Percentiles rank a stretch among this genome's conserved stretches.
Evolutionary conservation across 1,140 invertebrate genomes (phyloP).

Genomic region (Hylaeus volcanicus): DNA sequence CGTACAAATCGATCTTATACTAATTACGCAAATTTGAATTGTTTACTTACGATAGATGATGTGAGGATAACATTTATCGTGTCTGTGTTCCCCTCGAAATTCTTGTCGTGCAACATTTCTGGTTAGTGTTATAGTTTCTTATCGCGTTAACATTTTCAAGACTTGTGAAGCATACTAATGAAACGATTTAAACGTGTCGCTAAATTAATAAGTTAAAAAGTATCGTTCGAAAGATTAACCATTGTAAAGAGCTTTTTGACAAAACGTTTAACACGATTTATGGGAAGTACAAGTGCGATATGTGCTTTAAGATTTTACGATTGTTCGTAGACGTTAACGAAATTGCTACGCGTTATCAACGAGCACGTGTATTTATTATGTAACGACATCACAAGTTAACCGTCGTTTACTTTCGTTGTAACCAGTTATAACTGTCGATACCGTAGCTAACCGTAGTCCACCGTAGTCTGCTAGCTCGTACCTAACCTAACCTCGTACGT

Average conservation of each 20-base stretch:
- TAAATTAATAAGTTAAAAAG: slow-evolving; percentile 12
- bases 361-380: slow-evolving; percentile 13
- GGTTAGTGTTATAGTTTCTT: background rate
- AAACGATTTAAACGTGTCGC: slow-evolving; percentile 1
- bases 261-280: background rate
- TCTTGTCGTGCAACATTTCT: slow-evolving; percentile 38
- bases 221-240: background rate
- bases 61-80: slow-evolving; percentile 58
- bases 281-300: background rate
- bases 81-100: background rate
- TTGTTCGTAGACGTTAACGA: background rate
- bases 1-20: background rate
- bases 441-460: background rate
- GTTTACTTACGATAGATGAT: slow-evolving; percentile 66
- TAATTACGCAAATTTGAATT: background rate
- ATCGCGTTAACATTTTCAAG: background rate
- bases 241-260: background rate
- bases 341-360: background rate
- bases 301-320: slow-evolving; percentile 9
- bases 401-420: background rate
- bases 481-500: slow-evolving; percentile 12
- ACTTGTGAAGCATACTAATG: background rate
- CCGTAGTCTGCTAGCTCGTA: slow-evolving; percentile 7
- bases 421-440: background rate
- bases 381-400: slow-evolving; percentile 18